A percentile compares a stretch with the other conserved stretches of the same genome.
Evolutionary conservation across 2,797 vertebrate genomes (phyloP).

Genomic region (Anas flavirostris): DNA sequence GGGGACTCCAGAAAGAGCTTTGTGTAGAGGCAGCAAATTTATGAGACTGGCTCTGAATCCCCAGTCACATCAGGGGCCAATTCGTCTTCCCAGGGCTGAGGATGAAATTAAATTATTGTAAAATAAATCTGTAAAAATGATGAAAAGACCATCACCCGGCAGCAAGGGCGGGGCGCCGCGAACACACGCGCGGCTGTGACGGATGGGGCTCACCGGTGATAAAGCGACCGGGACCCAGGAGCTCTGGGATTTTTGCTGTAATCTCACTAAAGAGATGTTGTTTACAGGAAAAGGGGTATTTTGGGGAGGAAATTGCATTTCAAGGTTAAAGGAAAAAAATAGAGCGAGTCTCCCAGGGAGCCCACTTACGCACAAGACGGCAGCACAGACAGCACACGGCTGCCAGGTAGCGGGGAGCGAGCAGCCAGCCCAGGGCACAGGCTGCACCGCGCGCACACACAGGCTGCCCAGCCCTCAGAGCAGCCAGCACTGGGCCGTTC

Average conservation of each 20-base stretch:
- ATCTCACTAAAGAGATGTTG: conserved; percentile 68
- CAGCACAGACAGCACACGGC: rapidly evolving
- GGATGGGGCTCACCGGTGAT: conserved; percentile 45
- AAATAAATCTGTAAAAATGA: conserved; percentile 78
- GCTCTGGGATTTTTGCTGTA: conserved; percentile 44
- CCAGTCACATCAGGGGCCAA: conserved; percentile 58
- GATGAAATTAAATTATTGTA: conserved; percentile 79
- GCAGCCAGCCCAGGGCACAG: rapidly evolving
- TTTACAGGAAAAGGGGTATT: conserved; percentile 69
- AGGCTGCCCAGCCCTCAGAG: rapidly evolving
- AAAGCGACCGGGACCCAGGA: not conserved
- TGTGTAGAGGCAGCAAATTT: conserved; percentile 66
- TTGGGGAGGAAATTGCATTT: conserved; percentile 67
- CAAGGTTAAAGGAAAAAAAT: conserved; percentile 67
- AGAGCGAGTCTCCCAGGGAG: conserved; percentile 2
- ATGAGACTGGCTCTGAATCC: conserved; percentile 62
- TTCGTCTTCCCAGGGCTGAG: conserved; percentile 73
- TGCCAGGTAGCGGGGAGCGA: not conserved
- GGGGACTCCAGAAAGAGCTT: conserved; percentile 41
- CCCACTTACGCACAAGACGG: rapidly evolving
- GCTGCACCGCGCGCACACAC: not conserved
- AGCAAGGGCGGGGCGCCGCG: not conserved
- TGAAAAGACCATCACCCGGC: conserved; percentile 44
- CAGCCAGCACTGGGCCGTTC: not conserved
- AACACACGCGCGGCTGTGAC: conserved; percentile 20